phyloP scores from a whole-genome alignment of 2,888 invertebrate genomes.

The Drosophila multiciliata region DNA sequence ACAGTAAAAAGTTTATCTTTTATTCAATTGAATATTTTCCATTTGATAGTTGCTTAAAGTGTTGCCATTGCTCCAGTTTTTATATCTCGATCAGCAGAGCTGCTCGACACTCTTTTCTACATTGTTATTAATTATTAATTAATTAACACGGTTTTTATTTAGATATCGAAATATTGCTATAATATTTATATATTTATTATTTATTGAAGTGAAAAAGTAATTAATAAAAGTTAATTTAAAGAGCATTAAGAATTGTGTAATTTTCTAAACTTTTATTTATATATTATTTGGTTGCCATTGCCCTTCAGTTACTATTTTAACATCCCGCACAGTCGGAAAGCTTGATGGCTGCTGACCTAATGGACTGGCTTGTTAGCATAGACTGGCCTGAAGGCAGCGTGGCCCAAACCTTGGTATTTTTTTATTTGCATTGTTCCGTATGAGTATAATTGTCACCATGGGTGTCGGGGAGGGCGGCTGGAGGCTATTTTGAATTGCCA shows the following conservation, averaged over 20 bases:
- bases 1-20: no score
- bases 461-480: conserved; percentile 64
- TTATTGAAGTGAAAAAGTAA: background rate
- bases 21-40: no score
- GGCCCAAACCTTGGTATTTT: conserved; percentile 3
- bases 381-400: conserved; percentile 52
- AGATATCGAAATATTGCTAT: background rate
- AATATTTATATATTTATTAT: background rate
- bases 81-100: background rate
- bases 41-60: background rate
- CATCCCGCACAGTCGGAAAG: conserved; percentile 6
- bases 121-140: background rate
- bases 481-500: conserved; percentile 62
- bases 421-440: conserved; percentile 43
- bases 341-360: conserved; percentile 42
- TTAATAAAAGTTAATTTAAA: background rate
- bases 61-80: no score
- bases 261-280: conserved; percentile 10
- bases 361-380: conserved; percentile 54
- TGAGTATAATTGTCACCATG: conserved; percentile 81
- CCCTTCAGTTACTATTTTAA: conserved; percentile 22
- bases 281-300: conserved; percentile 27
- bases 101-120: background rate
- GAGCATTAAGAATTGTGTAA: conserved; percentile 6
- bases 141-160: background rate